Conservation (phyloP, 2,113 vertebrate genomes). For the Elaphurus davidianus region DNA sequence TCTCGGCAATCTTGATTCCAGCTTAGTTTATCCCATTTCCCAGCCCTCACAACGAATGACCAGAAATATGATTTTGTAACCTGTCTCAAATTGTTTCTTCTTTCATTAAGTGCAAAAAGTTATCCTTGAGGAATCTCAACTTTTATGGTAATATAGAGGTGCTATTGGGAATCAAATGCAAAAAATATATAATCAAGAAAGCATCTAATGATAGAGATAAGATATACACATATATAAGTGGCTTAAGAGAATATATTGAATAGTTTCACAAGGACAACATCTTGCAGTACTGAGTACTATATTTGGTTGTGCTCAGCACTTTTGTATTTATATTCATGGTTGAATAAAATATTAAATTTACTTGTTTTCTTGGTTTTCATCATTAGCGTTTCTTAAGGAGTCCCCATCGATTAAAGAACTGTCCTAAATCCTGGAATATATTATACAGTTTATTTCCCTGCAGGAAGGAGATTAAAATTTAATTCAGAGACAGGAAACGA, state of each 20-base stretch:
- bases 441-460: slow-evolving; percentile 3
- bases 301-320: neutral
- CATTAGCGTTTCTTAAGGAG: neutral
- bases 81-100: neutral
- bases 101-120: neutral
- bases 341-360: neutral
- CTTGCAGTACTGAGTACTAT: neutral
- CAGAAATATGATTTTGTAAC: neutral
- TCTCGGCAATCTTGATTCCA: too few species aligned
- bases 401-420: neutral
- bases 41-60: neutral
- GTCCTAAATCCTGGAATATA: neutral
- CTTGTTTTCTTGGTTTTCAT: neutral
- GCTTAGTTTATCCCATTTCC: neutral
- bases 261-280: neutral
- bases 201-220: neutral
- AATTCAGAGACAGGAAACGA: slow-evolving; percentile 44
- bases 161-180: neutral
- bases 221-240: neutral
- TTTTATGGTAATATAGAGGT: neutral
- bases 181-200: slow-evolving; percentile 1
- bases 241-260: neutral
- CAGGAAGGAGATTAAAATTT: slow-evolving; percentile 45
- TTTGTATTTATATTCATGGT: neutral
- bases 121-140: neutral